Conservation (phyloP, 2,797 vertebrate species). For the Potorous gilbertii region DNA sequence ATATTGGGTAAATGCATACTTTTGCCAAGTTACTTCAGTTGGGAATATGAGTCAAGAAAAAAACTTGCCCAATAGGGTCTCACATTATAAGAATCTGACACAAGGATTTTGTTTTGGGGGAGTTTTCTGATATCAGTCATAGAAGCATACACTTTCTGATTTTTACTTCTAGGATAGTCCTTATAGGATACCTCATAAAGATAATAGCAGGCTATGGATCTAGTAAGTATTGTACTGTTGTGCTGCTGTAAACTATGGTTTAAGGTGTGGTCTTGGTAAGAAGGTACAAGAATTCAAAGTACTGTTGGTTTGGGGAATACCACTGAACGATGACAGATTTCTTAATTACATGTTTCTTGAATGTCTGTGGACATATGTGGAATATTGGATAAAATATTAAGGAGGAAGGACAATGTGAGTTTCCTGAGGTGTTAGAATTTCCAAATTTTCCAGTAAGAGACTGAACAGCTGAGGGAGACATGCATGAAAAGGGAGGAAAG, state of each 20-base stretch:
- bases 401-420: neutral
- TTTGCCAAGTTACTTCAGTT: neutral
- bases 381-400: neutral
- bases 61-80: neutral
- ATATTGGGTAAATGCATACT: neutral
- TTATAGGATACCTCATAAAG: neutral
- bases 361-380: neutral
- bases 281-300: neutral
- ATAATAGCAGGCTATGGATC: neutral
- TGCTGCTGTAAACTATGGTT: neutral
- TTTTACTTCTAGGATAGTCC: neutral
- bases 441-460: neutral
- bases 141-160: neutral
- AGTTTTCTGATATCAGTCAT: neutral
- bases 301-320: neutral
- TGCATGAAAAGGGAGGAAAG: neutral
- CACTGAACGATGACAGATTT: neutral
- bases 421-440: neutral
- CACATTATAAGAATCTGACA: neutral
- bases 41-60: neutral
- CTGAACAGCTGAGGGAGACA: neutral
- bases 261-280: neutral
- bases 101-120: neutral
- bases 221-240: neutral
- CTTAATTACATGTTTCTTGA: too few relatives aligned